These are phyloP conservation scores for Schizopygopsis malacanthus DNA, from an alignment of 2,797 vertebrate genomes.

Conservation along the genomic window DNA sequence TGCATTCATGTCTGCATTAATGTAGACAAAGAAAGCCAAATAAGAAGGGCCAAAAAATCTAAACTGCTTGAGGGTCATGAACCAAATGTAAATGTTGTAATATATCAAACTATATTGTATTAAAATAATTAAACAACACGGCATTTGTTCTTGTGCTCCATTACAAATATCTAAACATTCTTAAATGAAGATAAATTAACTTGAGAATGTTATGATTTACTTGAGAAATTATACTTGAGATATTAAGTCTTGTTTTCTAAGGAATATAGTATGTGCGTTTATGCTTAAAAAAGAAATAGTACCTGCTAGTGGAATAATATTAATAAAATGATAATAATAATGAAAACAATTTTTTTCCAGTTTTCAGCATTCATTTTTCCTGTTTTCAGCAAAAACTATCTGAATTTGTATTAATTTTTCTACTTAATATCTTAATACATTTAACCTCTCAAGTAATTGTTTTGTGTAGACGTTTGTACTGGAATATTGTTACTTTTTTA, in stretches of 20 bases:
- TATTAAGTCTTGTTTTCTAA: neutral
- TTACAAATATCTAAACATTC: neutral
- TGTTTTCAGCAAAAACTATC: too few relatives aligned
- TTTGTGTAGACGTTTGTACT: neutral
- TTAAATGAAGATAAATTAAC: neutral
- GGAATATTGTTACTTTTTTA: neutral
- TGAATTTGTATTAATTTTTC: too few relatives aligned
- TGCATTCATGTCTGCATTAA: neutral
- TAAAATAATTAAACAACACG: neutral
- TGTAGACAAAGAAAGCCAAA: neutral
- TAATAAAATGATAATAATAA: neutral
- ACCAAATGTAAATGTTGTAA: neutral
- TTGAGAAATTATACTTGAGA: too few relatives aligned
- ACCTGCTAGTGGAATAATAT: neutral
- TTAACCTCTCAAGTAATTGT: neutral
- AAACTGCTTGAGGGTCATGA: neutral
- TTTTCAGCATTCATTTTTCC: neutral
- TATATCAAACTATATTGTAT: neutral
- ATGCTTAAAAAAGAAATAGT: neutral
- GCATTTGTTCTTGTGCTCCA: neutral
- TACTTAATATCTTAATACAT: neutral
- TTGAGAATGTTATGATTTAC: neutral
- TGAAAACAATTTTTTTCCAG: neutral
- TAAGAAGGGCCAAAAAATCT: neutral
- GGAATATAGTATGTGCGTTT: neutral